Evolutionary conservation across 2,888 invertebrate species (phyloP).

Genomic region (Eulithis testata): DNA sequence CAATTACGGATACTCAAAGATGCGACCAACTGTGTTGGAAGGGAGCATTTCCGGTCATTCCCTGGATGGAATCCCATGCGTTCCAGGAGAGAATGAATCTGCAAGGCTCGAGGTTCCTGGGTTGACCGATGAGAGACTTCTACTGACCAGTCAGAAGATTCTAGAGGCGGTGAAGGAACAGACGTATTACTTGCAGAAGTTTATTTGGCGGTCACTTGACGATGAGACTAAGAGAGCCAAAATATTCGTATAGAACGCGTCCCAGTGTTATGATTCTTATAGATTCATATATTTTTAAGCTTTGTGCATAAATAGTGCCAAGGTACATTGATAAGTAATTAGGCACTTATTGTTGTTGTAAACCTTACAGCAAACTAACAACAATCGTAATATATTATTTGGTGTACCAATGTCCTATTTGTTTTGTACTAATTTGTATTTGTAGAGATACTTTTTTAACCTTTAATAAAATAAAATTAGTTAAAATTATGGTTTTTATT

Average conservation of each 20-base stretch:
- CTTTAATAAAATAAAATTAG: too few species aligned
- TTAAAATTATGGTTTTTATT: too few species aligned
- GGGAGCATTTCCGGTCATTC: constrained; percentile 48
- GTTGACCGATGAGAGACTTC: constrained; percentile 63
- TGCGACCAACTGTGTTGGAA: constrained; percentile 58
- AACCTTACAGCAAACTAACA: too few species aligned
- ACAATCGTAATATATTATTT: too few species aligned
- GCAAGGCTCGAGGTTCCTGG: constrained; percentile 2
- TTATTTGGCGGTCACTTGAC: constrained; percentile 46
- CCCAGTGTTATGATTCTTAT: constrained; percentile 4
- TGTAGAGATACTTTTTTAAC: too few species aligned
- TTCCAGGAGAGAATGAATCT: constrained; percentile 39
- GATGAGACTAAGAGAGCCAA: constrained; percentile 43
- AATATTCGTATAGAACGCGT: neutral
- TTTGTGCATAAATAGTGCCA: neutral
- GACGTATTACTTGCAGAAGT: constrained; percentile 57
- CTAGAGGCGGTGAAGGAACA: constrained; percentile 70
- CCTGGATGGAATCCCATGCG: constrained; percentile 70
- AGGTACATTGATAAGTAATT: too few species aligned
- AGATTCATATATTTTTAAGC: constrained; percentile 6
- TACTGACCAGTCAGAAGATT: constrained; percentile 68
- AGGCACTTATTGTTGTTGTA: too few species aligned
- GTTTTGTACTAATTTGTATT: too few species aligned
- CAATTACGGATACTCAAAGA: constrained; percentile 68
- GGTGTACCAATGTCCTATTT: too few species aligned